Evolutionary conservation across 2,888 invertebrate species (phyloP).

Genomic region (Lordiphosa fenestrarum): DNA sequence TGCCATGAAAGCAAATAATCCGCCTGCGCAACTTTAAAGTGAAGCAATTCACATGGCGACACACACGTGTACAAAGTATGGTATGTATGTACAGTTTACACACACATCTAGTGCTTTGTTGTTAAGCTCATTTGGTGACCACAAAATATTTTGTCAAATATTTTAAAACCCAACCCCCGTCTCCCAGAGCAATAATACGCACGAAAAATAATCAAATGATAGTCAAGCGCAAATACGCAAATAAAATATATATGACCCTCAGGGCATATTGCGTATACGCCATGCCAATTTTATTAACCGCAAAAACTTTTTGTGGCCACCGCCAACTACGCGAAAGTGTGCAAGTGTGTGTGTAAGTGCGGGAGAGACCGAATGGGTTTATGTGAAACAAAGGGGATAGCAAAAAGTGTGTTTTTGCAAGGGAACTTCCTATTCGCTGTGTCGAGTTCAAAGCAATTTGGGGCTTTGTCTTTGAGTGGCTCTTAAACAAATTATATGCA

Average conservation of each 20-base stretch:
- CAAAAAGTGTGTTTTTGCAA: conserved; percentile 20
- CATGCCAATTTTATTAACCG: conserved; percentile 55
- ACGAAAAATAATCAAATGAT: conserved; percentile 52
- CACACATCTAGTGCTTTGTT: background rate
- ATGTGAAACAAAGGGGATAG: conserved; percentile 5
- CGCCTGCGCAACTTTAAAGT: conserved; percentile 9
- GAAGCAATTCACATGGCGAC: conserved; percentile 13
- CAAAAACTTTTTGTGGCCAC: conserved; percentile 42
- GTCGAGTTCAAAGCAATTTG: no score
- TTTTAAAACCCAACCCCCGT: background rate
- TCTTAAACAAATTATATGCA: no score
- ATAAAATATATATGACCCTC: conserved; percentile 44
- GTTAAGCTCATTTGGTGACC: conserved; percentile 20
- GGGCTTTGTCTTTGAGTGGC: no score
- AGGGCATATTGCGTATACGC: conserved; percentile 46
- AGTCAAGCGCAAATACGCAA: conserved; percentile 51
- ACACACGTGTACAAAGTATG: background rate
- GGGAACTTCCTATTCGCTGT: background rate
- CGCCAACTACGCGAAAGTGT: background rate
- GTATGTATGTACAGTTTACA: no score
- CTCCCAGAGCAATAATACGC: background rate
- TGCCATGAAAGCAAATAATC: conserved; percentile 2
- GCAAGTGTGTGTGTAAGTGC: background rate
- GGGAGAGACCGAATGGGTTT: background rate
- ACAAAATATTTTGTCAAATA: conserved; percentile 28